phyloP scores from a whole-genome alignment of 2,888 invertebrate genomes.

The Muschampia staudingeri region DNA sequence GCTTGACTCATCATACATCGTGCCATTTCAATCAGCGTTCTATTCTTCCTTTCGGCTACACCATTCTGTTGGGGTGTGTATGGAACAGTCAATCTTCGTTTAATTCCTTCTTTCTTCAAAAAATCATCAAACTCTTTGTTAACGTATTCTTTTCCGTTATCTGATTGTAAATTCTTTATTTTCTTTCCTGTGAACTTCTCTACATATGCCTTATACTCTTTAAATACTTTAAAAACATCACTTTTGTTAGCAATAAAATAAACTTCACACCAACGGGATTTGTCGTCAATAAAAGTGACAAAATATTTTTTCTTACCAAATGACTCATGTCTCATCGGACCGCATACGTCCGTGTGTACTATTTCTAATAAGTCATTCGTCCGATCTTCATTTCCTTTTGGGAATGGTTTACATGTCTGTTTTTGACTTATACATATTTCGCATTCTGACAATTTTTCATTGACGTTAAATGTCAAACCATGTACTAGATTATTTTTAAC shows the following conservation, averaged over 20 bases:
- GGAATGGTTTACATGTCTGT: slow-evolving; percentile 34
- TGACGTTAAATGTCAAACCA: slow-evolving; percentile 40
- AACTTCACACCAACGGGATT: slow-evolving; percentile 50
- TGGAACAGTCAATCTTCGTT: slow-evolving; percentile 19
- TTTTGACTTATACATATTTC: slow-evolving; percentile 43
- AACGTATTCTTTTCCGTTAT: slow-evolving; percentile 27
- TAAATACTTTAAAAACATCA: slow-evolving; percentile 34
- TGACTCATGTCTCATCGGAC: slow-evolving; percentile 51
- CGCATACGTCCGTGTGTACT: slow-evolving; percentile 50
- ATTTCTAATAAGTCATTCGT: slow-evolving; percentile 45
- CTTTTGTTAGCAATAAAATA: slow-evolving; percentile 50
- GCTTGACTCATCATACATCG: slow-evolving; percentile 57
- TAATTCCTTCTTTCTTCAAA: slow-evolving; percentile 36
- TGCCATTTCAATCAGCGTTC: slow-evolving; percentile 55
- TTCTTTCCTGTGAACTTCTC: slow-evolving; percentile 45
- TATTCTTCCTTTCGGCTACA: slow-evolving; percentile 25
- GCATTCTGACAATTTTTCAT: slow-evolving; percentile 44
- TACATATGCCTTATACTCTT: slow-evolving; percentile 49
- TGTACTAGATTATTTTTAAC: slow-evolving; percentile 45
- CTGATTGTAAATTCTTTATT: slow-evolving; percentile 32
- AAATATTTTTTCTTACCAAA: slow-evolving; percentile 53
- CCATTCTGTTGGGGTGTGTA: slow-evolving; percentile 50
- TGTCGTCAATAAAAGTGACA: slow-evolving; percentile 59
- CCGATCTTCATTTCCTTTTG: slow-evolving; percentile 50
- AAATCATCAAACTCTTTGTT: slow-evolving; percentile 45